Conservation (phyloP, 2,797 vertebrate species). For the Aplochiton taeniatus region DNA sequence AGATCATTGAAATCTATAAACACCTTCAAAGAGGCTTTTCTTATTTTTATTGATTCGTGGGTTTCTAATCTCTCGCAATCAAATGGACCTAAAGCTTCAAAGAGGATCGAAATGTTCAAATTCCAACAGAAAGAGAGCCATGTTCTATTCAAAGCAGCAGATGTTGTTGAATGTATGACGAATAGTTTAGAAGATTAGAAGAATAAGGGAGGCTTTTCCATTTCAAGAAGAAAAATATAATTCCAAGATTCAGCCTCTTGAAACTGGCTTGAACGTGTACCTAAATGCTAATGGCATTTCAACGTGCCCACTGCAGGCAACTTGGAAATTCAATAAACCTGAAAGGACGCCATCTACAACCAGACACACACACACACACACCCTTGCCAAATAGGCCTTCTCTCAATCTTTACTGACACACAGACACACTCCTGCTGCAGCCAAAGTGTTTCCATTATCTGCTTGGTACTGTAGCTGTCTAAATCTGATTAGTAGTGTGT, state of each 20-base stretch:
- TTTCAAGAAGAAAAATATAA: constrained; percentile 58
- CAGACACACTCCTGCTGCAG: too few relatives aligned
- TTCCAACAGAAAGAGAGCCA: constrained; percentile 77
- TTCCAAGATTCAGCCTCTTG: constrained; percentile 25
- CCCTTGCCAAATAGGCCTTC: too few relatives aligned
- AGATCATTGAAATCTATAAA: constrained; percentile 91
- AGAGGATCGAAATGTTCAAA: constrained; percentile 81
- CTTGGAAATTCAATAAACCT: constrained; percentile 15
- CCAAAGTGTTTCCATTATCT: too few relatives aligned
- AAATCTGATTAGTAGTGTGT: too few relatives aligned
- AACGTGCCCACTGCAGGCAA: too few relatives aligned
- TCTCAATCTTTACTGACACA: too few relatives aligned
- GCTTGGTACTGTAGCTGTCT: too few relatives aligned
- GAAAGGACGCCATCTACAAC: too few relatives aligned
- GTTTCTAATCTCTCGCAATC: constrained; percentile 82
- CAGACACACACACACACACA: too few relatives aligned
- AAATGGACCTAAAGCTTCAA: constrained; percentile 84
- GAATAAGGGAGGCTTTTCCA: too few relatives aligned
- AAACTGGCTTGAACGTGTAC: constrained; percentile 44
- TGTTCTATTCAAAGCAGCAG: constrained; percentile 68
- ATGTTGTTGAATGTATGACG: too few relatives aligned
- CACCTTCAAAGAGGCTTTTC: constrained; percentile 81
- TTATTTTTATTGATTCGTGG: constrained; percentile 82
- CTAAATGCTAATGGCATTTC: constrained; percentile 32
- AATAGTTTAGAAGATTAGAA: too few relatives aligned